phyloP scores from a whole-genome alignment of 2,113 vertebrate genomes.

The Ceyx margarethae region DNA sequence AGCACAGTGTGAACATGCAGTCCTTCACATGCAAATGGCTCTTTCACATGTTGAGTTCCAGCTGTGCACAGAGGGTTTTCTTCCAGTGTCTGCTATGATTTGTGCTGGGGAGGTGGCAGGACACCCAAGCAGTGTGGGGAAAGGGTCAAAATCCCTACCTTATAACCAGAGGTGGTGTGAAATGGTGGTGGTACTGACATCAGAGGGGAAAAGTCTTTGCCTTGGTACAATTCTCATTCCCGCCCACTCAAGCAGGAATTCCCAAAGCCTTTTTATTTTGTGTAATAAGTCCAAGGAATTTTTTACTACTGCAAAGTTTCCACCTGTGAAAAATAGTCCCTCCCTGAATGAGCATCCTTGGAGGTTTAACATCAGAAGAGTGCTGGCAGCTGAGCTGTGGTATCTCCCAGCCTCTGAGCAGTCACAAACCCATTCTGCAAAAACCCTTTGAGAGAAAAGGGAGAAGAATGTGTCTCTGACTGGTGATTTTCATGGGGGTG shows the following conservation, averaged over 20 bases:
- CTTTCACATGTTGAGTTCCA: neutral
- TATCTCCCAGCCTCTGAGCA: neutral
- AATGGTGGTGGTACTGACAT: neutral
- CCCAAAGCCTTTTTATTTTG: neutral
- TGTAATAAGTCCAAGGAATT: neutral
- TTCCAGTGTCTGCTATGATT: neutral
- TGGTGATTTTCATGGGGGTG: neutral
- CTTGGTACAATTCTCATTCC: neutral
- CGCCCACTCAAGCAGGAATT: conserved; percentile 8
- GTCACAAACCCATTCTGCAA: neutral
- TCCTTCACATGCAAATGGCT: neutral
- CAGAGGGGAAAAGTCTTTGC: neutral
- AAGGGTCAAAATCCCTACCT: neutral
- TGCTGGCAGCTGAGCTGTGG: neutral
- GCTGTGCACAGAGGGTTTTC: neutral
- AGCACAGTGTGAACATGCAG: neutral
- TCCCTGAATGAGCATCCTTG: neutral
- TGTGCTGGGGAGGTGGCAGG: neutral
- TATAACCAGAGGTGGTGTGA: neutral
- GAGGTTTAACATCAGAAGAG: neutral
- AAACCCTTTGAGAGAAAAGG: neutral
- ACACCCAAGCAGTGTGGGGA: neutral
- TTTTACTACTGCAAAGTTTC: neutral
- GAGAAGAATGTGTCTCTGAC: neutral
- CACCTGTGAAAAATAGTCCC: neutral